phyloP scores from a whole-genome alignment of 2,113 vertebrate species.

The Recurvirostra avosetta region DNA sequence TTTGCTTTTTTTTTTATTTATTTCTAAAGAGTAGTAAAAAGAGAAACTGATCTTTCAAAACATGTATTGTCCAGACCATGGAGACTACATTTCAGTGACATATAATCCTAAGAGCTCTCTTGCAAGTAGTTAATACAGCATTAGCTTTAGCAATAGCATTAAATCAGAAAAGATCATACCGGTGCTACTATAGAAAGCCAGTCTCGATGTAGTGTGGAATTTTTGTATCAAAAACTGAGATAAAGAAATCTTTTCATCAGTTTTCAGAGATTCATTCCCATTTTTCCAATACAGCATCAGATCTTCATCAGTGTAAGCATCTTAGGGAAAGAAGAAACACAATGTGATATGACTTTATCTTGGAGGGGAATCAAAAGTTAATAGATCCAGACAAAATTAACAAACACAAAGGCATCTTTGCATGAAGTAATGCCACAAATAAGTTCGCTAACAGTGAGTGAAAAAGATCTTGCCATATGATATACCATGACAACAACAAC shows the following conservation, averaged over 20 bases:
- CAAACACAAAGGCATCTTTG: neutral
- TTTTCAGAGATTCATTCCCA: conserved; percentile 91
- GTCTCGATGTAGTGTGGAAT: conserved; percentile 91
- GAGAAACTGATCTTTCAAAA: neutral
- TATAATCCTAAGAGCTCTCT: neutral
- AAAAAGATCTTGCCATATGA: neutral
- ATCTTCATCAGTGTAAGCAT: conserved; percentile 96
- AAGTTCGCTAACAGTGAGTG: neutral
- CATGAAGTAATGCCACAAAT: neutral
- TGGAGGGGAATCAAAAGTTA: neutral
- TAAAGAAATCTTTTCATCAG: conserved; percentile 90
- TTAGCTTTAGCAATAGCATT: neutral
- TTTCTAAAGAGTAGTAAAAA: neutral
- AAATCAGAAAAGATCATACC: conserved; percentile 70
- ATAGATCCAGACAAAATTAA: neutral
- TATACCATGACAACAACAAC: neutral
- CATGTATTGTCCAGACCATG: neutral
- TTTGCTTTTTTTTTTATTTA: neutral
- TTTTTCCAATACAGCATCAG: conserved; percentile 97
- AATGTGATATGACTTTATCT: neutral
- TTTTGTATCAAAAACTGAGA: conserved; percentile 97
- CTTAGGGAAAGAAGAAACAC: conserved; percentile 63
- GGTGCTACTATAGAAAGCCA: conserved; percentile 97
- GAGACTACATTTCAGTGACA: neutral
- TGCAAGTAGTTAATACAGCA: neutral